A percentile compares a stretch with the other conserved stretches of the same genome.
Evolutionary conservation across 2,797 vertebrate genomes (phyloP).

Genomic region (Naso thynnoides): DNA sequence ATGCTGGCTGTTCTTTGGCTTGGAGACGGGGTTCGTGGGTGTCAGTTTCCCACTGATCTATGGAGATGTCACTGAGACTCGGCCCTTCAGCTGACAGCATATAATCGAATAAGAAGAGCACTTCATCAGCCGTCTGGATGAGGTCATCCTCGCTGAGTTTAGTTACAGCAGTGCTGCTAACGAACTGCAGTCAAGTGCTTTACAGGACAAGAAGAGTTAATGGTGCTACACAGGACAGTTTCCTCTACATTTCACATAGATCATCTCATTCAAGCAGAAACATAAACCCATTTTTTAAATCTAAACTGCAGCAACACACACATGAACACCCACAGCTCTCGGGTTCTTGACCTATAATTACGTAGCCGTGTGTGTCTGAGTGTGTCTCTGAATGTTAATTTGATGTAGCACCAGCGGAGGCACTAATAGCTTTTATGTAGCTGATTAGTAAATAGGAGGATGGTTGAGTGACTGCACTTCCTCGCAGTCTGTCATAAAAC

Average conservation of each 20-base stretch:
- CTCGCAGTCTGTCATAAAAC: slow-evolving; percentile 30
- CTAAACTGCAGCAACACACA: neutral
- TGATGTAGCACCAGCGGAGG: slow-evolving; percentile 49
- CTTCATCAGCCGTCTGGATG: slow-evolving; percentile 48
- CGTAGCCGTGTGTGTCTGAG: slow-evolving; percentile 58
- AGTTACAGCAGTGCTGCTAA: slow-evolving; percentile 32
- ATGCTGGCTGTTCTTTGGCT: slow-evolving; percentile 33
- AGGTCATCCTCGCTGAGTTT: slow-evolving; percentile 46
- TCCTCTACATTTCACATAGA: slow-evolving; percentile 14
- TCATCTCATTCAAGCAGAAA: slow-evolving; percentile 21
- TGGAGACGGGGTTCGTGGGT: slow-evolving; percentile 26
- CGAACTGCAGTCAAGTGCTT: slow-evolving; percentile 32
- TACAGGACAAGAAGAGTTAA: slow-evolving; percentile 26
- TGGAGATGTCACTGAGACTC: slow-evolving; percentile 42
- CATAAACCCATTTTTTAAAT: slow-evolving; percentile 8
- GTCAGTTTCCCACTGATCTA: slow-evolving; percentile 59
- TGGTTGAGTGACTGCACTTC: slow-evolving; percentile 37
- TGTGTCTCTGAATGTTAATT: slow-evolving; percentile 66
- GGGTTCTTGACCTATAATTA: slow-evolving; percentile 66
- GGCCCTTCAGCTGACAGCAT: slow-evolving; percentile 46
- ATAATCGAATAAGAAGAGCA: slow-evolving; percentile 66
- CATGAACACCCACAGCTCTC: slow-evolving; percentile 5
- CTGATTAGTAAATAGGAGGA: slow-evolving; percentile 63
- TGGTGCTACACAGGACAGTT: slow-evolving; percentile 14
- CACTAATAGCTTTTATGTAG: slow-evolving; percentile 67